Evolutionary conservation across 1,140 invertebrate species (phyloP), one percentile per base, ranked within the genome.

Genomic region (Drosophila punjabiensis): DNA sequence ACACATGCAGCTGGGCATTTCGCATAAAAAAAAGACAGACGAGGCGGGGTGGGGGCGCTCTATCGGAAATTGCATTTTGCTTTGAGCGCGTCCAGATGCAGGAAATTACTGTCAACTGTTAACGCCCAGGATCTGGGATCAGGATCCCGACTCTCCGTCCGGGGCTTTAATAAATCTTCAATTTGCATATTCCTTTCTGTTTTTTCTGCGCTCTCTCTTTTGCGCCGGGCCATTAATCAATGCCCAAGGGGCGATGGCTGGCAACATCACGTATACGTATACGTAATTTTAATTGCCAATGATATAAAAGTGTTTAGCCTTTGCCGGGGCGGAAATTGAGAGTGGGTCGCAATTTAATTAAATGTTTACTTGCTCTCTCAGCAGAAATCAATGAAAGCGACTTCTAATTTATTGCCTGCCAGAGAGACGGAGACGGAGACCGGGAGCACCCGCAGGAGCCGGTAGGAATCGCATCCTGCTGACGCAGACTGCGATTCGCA

Each of bases 21-120:
- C 32, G 59, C 63, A 75, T 66, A 81, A 71, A 81, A 76, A 86
- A 80, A 74, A 35, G 30, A 48, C 60, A 69, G 45, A 50, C 39
- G 41, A n/a, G n/a, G n/a, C n/a, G n/a, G n/a, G n/a, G n/a, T n/a
- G n/a, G n/a, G n/a, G n/a, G 60, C 52, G 53, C 35, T 83, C 79
- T 68, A 84, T 79, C 86, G 85, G 85, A 89, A 85, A 89, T 90
- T 85, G 76, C 81, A 90, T 90, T 89, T 79, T 60, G 68, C 76
- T 88, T 89, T 88, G 84, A 89, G 70, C 73, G 45, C 59, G 47
- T 64, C 52, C 65, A 76, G 55, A 50, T 67, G 39, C 85, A 88
- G 84, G 84, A 88, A 89, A 88, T 88, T 84, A 81, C 73, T 74
- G 77, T 83, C 84, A 78, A 84, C 82, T 62, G 55, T 74, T 74